Evolutionary conservation across 1,140 invertebrate species (phyloP).

Genomic region (Drosophila teissieri): DNA sequence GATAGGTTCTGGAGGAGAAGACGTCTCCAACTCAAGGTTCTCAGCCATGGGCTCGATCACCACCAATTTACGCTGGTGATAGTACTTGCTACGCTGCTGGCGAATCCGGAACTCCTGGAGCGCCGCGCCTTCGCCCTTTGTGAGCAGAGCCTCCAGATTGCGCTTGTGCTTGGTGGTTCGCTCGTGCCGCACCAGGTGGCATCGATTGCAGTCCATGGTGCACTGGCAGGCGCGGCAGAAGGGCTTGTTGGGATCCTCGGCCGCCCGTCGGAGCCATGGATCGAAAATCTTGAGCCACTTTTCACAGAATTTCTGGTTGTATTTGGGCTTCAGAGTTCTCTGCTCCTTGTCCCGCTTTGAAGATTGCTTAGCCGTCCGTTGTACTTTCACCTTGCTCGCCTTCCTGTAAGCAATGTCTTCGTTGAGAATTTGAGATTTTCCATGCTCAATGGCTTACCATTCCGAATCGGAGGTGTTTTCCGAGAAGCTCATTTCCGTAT

Average conservation of each 20-base stretch:
- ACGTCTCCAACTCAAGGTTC: not conserved
- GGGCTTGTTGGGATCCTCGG: slow-evolving; percentile 75
- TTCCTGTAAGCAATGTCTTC: slow-evolving; percentile 52
- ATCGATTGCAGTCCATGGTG: slow-evolving; percentile 77
- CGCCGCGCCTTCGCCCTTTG: slow-evolving; percentile 69
- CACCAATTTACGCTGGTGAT: slow-evolving; percentile 57
- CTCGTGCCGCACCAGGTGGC: slow-evolving; percentile 75
- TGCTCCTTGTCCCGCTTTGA: slow-evolving; percentile 16
- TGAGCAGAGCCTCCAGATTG: slow-evolving; percentile 67
- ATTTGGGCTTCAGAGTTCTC: slow-evolving; percentile 56
- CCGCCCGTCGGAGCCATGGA: slow-evolving; percentile 67
- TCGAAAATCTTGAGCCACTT: slow-evolving; percentile 79
- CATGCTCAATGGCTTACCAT: slow-evolving; percentile 45
- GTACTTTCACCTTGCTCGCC: slow-evolving; percentile 55
- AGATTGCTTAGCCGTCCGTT: slow-evolving; percentile 38
- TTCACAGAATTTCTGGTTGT: slow-evolving; percentile 75
- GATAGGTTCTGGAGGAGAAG: too few species aligned
- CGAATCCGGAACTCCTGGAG: slow-evolving; percentile 66
- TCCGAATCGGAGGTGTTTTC: slow-evolving; percentile 77
- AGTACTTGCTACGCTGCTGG: slow-evolving; percentile 77
- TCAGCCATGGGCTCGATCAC: slow-evolving; percentile 4
- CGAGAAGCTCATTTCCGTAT: slow-evolving; percentile 70
- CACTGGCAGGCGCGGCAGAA: slow-evolving; percentile 77
- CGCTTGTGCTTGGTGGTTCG: slow-evolving; percentile 74
- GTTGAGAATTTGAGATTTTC: not conserved